Percentiles rank a stretch among this genome's conserved stretches.
Evolutionary conservation across 2,888 invertebrate genomes (phyloP).

Genomic region (Stenodera caucasica): DNA sequence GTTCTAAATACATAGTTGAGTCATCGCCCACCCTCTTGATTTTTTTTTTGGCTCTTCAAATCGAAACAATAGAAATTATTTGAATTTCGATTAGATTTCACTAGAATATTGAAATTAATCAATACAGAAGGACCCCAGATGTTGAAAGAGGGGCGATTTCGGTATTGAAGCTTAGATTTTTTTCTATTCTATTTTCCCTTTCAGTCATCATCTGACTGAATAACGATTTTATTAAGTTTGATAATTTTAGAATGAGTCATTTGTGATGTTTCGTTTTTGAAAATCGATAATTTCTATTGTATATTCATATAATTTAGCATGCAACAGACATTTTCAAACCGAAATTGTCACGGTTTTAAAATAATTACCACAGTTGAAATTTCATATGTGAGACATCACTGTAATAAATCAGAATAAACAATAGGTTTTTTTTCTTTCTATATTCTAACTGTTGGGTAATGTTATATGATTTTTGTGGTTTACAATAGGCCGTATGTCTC

Average conservation of each 20-base stretch:
- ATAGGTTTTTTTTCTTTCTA: slow-evolving; percentile 24
- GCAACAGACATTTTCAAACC: slow-evolving; percentile 4
- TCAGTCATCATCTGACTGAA: too few relatives aligned
- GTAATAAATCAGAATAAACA: slow-evolving; percentile 39
- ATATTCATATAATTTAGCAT: neutral
- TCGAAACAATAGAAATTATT: neutral
- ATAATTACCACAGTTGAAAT: slow-evolving; percentile 21
- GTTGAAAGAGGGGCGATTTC: neutral
- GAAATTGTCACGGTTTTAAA: slow-evolving; percentile 20
- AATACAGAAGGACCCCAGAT: slow-evolving; percentile 1
- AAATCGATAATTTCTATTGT: neutral
- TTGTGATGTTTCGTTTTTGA: neutral
- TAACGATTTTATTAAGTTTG: too few relatives aligned
- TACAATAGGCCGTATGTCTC: slow-evolving; percentile 42
- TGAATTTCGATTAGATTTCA: neutral
- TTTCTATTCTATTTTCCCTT: too few relatives aligned
- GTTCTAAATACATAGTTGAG: neutral
- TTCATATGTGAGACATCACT: slow-evolving; percentile 17
- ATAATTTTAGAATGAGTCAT: too few relatives aligned
- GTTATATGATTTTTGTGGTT: slow-evolving; percentile 37
- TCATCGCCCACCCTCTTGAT: neutral
- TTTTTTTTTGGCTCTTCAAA: too few relatives aligned
- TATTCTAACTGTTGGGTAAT: slow-evolving; percentile 27
- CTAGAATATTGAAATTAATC: neutral
- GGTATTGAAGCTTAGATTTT: neutral